phyloP scores from a whole-genome alignment of 2,888 invertebrate genomes.

The Nomada fabriciana region DNA sequence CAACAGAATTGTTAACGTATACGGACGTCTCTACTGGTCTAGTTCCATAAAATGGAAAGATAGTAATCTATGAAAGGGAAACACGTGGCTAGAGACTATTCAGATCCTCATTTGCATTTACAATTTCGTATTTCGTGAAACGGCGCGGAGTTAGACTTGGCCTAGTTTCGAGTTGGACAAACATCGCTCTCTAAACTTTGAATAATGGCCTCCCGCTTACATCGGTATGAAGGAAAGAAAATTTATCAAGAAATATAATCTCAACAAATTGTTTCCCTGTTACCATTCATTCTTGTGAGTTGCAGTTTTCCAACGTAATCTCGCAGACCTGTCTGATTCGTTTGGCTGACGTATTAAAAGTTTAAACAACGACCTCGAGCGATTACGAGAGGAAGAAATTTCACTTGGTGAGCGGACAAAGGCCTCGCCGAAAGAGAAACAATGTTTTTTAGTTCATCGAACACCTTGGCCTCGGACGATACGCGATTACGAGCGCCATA shows the following conservation, averaged over 20 bases:
- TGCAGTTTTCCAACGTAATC: neutral
- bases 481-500: neutral
- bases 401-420: conserved; percentile 10
- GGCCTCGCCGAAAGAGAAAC: conserved; percentile 3
- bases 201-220: neutral
- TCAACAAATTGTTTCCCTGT: neutral
- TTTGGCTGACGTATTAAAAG: neutral
- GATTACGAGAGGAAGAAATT: neutral
- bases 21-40: neutral
- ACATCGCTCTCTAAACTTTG: conserved; percentile 25
- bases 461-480: conserved; percentile 33
- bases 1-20: neutral
- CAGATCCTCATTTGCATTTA: conserved; percentile 41
- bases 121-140: conserved; percentile 44
- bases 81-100: conserved; percentile 24
- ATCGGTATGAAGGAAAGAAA: neutral
- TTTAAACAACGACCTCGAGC: neutral
- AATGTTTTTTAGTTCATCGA: conserved; percentile 18
- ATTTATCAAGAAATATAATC: conserved; percentile 7
- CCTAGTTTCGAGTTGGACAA: conserved; percentile 40
- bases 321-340: neutral
- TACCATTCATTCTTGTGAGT: neutral
- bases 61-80: neutral
- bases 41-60: conserved; percentile 9
- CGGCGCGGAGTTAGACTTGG: conserved; percentile 34